Conservation (phyloP, 2,888 invertebrate species). For the Ganaspis brasiliensis region DNA sequence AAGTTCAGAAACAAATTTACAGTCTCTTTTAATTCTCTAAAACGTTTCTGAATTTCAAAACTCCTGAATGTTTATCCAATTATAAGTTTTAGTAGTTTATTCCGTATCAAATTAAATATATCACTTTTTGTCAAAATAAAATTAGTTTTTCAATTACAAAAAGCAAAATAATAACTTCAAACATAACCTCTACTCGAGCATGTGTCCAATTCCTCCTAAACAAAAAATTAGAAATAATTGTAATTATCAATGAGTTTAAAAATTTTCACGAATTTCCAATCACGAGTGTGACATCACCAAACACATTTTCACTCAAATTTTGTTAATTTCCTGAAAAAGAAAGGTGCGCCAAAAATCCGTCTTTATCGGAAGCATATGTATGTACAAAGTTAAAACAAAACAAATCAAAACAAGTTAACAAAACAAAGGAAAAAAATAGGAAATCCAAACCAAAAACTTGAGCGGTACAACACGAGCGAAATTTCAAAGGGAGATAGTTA, state of each 20-base stretch:
- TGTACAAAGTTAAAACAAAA: conserved; percentile 34
- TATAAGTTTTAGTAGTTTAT: too few relatives aligned
- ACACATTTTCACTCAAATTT: conserved; percentile 68
- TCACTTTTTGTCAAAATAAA: too few relatives aligned
- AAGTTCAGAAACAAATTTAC: too few relatives aligned
- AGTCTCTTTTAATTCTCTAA: too few relatives aligned
- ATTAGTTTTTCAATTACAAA: too few relatives aligned
- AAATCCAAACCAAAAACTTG: conserved; percentile 38
- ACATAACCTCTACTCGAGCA: too few relatives aligned
- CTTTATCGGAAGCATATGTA: conserved; percentile 68
- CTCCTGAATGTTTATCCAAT: too few relatives aligned
- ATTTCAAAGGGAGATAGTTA: conserved; percentile 31
- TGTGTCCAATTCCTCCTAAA: too few relatives aligned
- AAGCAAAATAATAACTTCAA: too few relatives aligned
- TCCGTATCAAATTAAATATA: too few relatives aligned
- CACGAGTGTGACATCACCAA: conserved; percentile 74
- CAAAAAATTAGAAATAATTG: background rate
- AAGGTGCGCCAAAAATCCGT: conserved; percentile 73
- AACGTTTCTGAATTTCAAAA: too few relatives aligned
- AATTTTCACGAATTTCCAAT: background rate
- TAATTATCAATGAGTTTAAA: background rate
- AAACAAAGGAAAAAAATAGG: conserved; percentile 41
- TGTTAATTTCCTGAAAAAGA: conserved; percentile 72
- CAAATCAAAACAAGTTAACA: conserved; percentile 36
- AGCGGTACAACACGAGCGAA: conserved; percentile 18